A percentile compares a stretch with the other conserved stretches of the same genome.
Evolutionary conservation across 2,113 vertebrate genomes (phyloP).

Genomic region (Brachirus orientalis): DNA sequence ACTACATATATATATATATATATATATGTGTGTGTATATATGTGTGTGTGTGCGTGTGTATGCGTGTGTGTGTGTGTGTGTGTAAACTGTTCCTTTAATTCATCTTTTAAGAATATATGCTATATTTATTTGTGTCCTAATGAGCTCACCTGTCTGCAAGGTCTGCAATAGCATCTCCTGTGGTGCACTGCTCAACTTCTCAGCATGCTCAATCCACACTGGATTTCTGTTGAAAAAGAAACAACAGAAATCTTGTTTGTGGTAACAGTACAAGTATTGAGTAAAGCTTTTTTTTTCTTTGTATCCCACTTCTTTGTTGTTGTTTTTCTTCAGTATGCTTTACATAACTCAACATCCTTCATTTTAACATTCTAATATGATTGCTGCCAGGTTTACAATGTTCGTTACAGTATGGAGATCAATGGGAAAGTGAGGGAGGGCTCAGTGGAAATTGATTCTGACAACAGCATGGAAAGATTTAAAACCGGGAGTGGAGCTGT

Average conservation of each 20-base stretch:
- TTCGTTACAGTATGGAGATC: slow-evolving; percentile 93
- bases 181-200: slow-evolving; percentile 51
- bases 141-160: slow-evolving; percentile 64
- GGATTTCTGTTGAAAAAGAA: slow-evolving; percentile 31
- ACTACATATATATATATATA: too few species aligned
- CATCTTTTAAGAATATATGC: slow-evolving; percentile 34
- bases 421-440: slow-evolving; percentile 91
- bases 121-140: slow-evolving; percentile 61
- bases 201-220: slow-evolving; percentile 42
- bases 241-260: slow-evolving; percentile 14
- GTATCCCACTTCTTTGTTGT: slow-evolving; percentile 23
- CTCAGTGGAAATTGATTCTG: slow-evolving; percentile 93
- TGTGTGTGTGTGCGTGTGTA: too few species aligned
- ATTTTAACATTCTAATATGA: slow-evolving; percentile 46
- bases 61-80: too few species aligned
- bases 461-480: slow-evolving; percentile 93
- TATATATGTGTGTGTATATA: too few species aligned
- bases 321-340: slow-evolving; percentile 42
- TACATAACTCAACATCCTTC: slow-evolving; percentile 59
- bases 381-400: slow-evolving; percentile 89
- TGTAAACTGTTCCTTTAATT: slow-evolving; percentile 9
- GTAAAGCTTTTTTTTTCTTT: slow-evolving; percentile 20
- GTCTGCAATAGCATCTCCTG: slow-evolving; percentile 49
- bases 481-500: slow-evolving; percentile 87
- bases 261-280: slow-evolving; percentile 24